These are phyloP conservation scores for Siniperca scherzeri DNA, from an alignment of 2,797 vertebrate genomes.

Conservation along the genomic window DNA sequence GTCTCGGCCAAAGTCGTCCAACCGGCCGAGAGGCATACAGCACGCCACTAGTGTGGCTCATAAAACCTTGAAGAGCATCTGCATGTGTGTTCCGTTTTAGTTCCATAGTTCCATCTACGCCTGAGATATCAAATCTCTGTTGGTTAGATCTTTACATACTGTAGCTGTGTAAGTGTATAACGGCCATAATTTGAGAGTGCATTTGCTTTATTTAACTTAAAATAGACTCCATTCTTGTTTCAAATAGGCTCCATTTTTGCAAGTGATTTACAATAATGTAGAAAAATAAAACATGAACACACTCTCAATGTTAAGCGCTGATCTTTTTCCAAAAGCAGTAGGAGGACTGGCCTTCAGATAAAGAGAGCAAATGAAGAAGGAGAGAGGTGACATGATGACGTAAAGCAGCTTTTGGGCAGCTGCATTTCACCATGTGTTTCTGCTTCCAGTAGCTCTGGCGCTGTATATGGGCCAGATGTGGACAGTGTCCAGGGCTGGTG, in stretches of 20 bases:
- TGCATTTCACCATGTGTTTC: slow-evolving; percentile 55
- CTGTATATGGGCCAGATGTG: slow-evolving; percentile 16
- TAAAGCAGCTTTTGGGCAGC: slow-evolving; percentile 48
- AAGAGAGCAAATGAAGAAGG: slow-evolving; percentile 20
- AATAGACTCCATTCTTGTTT: background rate
- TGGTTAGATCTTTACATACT: slow-evolving; percentile 1
- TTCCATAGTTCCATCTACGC: no score
- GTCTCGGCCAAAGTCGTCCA: no score
- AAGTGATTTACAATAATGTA: slow-evolving; percentile 15
- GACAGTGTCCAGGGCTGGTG: slow-evolving; percentile 27
- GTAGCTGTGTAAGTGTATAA: background rate
- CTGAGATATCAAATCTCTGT: background rate
- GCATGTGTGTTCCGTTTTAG: no score
- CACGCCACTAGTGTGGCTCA: no score
- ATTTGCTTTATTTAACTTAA: background rate
- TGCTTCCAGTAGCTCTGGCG: slow-evolving; percentile 58
- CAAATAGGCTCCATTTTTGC: background rate
- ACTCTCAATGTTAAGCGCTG: background rate
- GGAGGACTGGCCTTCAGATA: slow-evolving; percentile 6
- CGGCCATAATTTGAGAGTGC: background rate
- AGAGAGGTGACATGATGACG: slow-evolving; percentile 47
- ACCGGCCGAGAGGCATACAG: no score
- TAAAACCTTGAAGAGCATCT: no score
- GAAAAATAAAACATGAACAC: slow-evolving; percentile 13
- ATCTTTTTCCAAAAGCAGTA: background rate